phyloP scores from a whole-genome alignment of 2,888 invertebrate species.

The Caenorhabditis panamensis region DNA sequence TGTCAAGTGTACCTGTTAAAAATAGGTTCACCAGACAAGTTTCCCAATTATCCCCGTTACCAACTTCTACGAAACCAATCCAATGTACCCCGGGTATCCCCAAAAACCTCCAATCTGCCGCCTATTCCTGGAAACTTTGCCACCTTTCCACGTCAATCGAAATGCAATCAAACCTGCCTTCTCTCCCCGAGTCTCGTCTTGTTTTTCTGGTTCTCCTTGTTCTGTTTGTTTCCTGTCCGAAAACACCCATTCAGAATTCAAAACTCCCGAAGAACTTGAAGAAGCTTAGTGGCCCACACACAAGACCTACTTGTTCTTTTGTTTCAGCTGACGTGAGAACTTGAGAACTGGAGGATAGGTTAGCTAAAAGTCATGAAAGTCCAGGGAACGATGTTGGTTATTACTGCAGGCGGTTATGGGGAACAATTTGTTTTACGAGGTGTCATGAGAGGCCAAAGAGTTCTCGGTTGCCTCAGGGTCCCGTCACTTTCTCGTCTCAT shows the following conservation, averaged over 20 bases:
- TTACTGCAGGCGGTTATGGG: too few species aligned
- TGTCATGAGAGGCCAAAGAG: not conserved
- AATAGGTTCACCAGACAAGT: too few species aligned
- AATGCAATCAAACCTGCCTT: constrained; percentile 17
- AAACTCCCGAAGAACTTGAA: not conserved
- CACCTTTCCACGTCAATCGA: constrained; percentile 11
- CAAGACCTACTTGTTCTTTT: not conserved
- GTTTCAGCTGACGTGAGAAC: too few species aligned
- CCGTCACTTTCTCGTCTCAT: not conserved
- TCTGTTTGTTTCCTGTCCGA: too few species aligned
- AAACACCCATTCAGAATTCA: too few species aligned
- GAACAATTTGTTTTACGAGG: not conserved
- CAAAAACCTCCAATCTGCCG: not conserved
- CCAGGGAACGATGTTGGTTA: too few species aligned
- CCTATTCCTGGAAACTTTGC: constrained; percentile 14
- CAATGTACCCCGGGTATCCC: not conserved
- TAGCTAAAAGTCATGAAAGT: too few species aligned
- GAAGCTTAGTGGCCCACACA: too few species aligned
- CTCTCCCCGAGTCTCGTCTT: not conserved
- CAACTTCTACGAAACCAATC: not conserved
- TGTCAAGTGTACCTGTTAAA: too few species aligned
- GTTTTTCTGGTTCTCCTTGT: not conserved
- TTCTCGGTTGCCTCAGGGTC: not conserved
- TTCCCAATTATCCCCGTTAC: too few species aligned
- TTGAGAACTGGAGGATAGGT: constrained; percentile 5